A percentile compares a stretch with the other conserved stretches of the same genome.
phyloP scores from a whole-genome alignment of 2,888 invertebrate genomes.

The Linyphia triangularis region DNA sequence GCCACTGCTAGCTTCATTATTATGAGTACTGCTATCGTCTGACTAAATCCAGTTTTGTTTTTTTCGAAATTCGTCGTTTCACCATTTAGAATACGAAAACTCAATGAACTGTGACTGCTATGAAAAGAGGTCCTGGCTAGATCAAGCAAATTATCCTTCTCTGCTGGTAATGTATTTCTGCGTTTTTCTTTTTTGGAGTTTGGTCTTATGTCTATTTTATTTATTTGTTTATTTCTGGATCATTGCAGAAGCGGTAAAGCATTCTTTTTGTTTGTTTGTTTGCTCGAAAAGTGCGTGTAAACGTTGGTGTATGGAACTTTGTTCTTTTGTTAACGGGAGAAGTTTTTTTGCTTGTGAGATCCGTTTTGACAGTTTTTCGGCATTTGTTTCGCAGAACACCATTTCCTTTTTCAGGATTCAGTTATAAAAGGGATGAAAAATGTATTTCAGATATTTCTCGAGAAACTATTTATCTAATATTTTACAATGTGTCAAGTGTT shows the following conservation, averaged over 20 bases:
- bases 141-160: conserved; percentile 54
- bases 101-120: conserved; percentile 52
- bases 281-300: conserved; percentile 43
- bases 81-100: conserved; percentile 28
- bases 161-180: conserved; percentile 32
- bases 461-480: conserved; percentile 14
- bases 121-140: conserved; percentile 31
- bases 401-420: background rate
- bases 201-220: background rate
- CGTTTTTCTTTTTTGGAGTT: background rate
- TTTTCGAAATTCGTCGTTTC: conserved; percentile 37
- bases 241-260: conserved; percentile 1
- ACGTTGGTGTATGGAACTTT: conserved; percentile 31
- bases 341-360: conserved; percentile 15
- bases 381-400: conserved; percentile 14
- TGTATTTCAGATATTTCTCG: background rate
- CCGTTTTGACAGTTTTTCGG: conserved; percentile 48
- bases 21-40: conserved; percentile 17
- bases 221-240: background rate
- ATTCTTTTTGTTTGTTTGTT: conserved; percentile 11
- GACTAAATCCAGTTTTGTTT: conserved; percentile 33
- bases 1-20: conserved; percentile 17
- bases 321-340: background rate
- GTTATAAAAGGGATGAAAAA: background rate
- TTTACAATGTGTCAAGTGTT: conserved; percentile 29